These are phyloP conservation scores for Heliconius hewitsoni DNA, from an alignment of 1,140 invertebrate genomes.

Conservation along the genomic window DNA sequence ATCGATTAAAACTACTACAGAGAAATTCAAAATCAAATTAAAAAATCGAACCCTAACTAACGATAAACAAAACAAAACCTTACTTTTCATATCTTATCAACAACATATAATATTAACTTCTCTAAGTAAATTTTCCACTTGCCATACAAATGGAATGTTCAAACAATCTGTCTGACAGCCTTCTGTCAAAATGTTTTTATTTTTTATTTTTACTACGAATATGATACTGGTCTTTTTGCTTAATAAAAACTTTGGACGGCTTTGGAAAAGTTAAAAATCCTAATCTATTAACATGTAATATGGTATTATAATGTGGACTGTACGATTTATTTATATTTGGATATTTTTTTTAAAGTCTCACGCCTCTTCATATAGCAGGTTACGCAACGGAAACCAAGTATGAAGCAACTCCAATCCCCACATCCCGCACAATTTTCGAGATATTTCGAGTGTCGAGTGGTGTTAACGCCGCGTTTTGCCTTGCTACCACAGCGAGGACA, in stretches of 20 bases:
- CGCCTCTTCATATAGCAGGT: no score
- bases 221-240: constrained; percentile 20
- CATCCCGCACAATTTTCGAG: no score
- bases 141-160: constrained; percentile 31
- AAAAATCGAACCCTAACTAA: neutral
- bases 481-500: no score
- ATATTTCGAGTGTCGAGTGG: no score
- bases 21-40: neutral
- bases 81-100: constrained; percentile 15
- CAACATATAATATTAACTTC: constrained; percentile 15
- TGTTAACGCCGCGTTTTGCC: no score
- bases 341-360: neutral
- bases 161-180: constrained; percentile 25
- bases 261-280: constrained; percentile 41
- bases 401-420: no score
- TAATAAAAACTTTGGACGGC: constrained; percentile 45
- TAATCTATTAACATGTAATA: constrained; percentile 22
- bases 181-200: constrained; percentile 32
- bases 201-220: constrained; percentile 8
- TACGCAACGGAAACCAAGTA: no score
- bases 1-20: neutral
- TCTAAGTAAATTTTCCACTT: constrained; percentile 26
- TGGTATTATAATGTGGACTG: constrained; percentile 9
- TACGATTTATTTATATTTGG: neutral
- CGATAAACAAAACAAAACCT: constrained; percentile 8